A percentile compares a stretch with the other conserved stretches of the same genome.
Conservation (phyloP, 2,113 vertebrate genomes). For the Phalacrocorax brasilianus region DNA sequence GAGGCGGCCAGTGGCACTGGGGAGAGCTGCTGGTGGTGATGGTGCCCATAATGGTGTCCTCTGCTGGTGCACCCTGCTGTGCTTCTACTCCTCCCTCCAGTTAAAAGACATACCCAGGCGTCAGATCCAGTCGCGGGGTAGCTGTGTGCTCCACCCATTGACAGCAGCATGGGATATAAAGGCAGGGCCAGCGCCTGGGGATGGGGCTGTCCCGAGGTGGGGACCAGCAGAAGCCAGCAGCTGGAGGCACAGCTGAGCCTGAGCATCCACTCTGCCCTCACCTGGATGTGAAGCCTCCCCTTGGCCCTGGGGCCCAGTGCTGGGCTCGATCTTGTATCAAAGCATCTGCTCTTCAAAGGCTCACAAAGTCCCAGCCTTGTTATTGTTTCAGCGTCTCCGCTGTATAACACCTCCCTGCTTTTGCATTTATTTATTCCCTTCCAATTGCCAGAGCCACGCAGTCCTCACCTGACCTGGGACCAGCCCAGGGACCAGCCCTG, state of each 20-base stretch:
- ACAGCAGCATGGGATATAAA: background rate
- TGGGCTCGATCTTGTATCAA: background rate
- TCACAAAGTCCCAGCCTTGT: background rate
- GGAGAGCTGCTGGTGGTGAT: background rate
- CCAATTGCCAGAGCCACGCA: accelerated
- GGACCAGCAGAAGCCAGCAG: background rate
- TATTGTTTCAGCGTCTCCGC: background rate
- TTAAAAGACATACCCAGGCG: background rate
- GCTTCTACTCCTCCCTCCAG: background rate
- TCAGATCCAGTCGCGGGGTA: background rate
- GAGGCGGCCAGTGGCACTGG: background rate
- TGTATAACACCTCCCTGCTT: background rate
- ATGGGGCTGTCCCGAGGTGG: accelerated
- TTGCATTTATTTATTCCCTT: background rate
- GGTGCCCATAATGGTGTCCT: background rate
- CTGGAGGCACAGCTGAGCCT: background rate
- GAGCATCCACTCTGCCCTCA: background rate
- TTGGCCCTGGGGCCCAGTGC: background rate
- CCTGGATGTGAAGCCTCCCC: accelerated
- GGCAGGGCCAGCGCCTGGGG: background rate
- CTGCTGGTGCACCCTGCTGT: background rate
- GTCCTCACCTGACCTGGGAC: background rate
- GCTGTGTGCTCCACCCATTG: background rate
- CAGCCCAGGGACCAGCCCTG: background rate
- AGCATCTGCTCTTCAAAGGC: background rate